Conservation (phyloP, 2,113 vertebrate species). For the Anoplopoma fimbria region DNA sequence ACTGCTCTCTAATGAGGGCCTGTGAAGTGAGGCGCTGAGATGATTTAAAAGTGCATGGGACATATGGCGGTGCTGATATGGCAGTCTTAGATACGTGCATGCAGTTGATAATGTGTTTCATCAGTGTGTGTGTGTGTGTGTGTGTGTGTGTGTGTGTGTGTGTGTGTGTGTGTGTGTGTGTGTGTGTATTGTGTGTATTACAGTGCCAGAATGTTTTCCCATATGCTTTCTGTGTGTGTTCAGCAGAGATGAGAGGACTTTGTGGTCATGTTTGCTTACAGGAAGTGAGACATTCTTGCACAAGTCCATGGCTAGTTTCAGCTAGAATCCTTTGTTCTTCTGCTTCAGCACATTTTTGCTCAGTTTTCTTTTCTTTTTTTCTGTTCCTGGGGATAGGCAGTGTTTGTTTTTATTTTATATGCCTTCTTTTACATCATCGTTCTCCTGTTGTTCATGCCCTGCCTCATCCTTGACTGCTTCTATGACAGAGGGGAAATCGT, state of each 20-base stretch:
- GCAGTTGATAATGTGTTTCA: conserved; percentile 51
- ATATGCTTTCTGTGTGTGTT: conserved; percentile 69
- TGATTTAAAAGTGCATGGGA: conserved; percentile 49
- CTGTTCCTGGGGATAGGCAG: conserved; percentile 9
- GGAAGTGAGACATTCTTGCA: conserved; percentile 72
- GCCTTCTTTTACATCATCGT: conserved; percentile 55
- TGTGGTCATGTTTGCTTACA: conserved; percentile 72
- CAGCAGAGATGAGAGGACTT: conserved; percentile 60
- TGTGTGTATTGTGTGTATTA: conserved; percentile 36
- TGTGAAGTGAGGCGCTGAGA: conserved; percentile 54
- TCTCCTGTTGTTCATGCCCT: conserved; percentile 20
- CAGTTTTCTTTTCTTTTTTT: conserved; percentile 21
- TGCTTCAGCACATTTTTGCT: conserved; percentile 54
- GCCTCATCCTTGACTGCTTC: conserved; percentile 41
- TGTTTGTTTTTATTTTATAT: conserved; percentile 66
- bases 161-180: conserved; percentile 19
- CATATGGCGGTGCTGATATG: conserved; percentile 64
- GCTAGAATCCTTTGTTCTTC: conserved; percentile 60
- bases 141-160: conserved; percentile 34
- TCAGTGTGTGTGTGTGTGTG: conserved; percentile 30
- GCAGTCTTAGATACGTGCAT: conserved; percentile 37
- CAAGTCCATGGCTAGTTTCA: conserved; percentile 48
- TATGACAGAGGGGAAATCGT: conserved; percentile 53
- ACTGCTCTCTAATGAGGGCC: conserved; percentile 51
- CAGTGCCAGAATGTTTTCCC: conserved; percentile 62